phyloP scores from a whole-genome alignment of 2,113 vertebrate species.

The Sinocyclocheilus maitianheensis region DNA sequence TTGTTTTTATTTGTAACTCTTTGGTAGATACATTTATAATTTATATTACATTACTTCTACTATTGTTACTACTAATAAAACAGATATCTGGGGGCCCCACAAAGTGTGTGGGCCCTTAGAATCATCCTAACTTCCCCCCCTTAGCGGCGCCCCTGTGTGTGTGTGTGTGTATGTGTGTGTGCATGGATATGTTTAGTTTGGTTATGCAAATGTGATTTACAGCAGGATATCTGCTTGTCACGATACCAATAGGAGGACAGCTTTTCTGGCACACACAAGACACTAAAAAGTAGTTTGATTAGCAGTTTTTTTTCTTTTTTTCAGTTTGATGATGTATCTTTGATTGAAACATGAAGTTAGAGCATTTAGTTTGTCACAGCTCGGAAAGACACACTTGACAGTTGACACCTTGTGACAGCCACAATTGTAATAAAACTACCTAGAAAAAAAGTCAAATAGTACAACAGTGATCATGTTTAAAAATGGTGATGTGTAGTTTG shows the following conservation, averaged over 20 bases:
- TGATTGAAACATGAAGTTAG: neutral
- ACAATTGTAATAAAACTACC: too few species aligned
- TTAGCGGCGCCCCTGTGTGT: too few species aligned
- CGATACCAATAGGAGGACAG: neutral
- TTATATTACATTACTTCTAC: too few species aligned
- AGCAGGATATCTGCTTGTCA: slow-evolving; percentile 14
- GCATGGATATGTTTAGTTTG: neutral
- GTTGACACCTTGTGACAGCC: too few species aligned
- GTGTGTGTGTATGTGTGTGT: too few species aligned
- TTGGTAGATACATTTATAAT: too few species aligned
- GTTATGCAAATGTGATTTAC: neutral
- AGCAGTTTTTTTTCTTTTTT: neutral
- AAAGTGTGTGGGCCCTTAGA: too few species aligned
- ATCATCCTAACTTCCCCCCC: too few species aligned
- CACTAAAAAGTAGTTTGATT: neutral
- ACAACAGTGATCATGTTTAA: neutral
- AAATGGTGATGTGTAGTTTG: neutral
- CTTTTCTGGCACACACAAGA: neutral
- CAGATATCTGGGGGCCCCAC: too few species aligned
- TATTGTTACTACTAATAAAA: too few species aligned
- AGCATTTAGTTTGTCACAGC: neutral
- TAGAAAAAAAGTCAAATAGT: neutral
- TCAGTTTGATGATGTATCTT: neutral
- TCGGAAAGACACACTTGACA: neutral
- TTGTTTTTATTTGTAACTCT: too few species aligned